Evolutionary conservation across 2,888 invertebrate species (phyloP).

Genomic region (Arenicola marina): DNA sequence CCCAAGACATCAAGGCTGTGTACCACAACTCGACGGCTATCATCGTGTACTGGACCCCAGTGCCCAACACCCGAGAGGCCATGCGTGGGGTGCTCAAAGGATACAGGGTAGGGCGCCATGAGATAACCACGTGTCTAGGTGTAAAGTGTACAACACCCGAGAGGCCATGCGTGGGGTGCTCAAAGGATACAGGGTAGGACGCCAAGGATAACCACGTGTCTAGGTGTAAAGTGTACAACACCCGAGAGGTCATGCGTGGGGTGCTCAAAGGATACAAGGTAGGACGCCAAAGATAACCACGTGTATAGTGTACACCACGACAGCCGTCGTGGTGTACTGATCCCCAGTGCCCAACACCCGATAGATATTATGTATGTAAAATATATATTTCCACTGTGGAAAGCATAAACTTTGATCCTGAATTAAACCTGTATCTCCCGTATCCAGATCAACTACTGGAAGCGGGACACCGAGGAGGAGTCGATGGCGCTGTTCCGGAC

Average conservation of each 20-base stretch:
- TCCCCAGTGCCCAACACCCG: no score
- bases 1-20: slow-evolving; percentile 26
- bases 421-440: no score
- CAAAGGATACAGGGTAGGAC: slow-evolving; percentile 76
- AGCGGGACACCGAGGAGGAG: slow-evolving; percentile 29
- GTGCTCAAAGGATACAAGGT: slow-evolving; percentile 81
- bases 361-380: no score
- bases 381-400: no score
- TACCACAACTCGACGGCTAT: slow-evolving; percentile 86
- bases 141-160: no score
- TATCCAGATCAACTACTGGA: slow-evolving; percentile 38
- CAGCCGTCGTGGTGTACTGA: no score
- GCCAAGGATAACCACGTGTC: slow-evolving; percentile 90
- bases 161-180: slow-evolving; percentile 90
- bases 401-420: no score
- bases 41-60: slow-evolving; percentile 86
- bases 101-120: slow-evolving; percentile 65
- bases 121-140: slow-evolving; percentile 74
- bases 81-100: slow-evolving; percentile 85
- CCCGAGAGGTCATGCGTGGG: slow-evolving; percentile 71
- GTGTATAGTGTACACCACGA: no score
- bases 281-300: neutral
- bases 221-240: slow-evolving; percentile 86
- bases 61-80: slow-evolving; percentile 73
- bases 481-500: slow-evolving; percentile 31